Evolutionary conservation across 1,140 invertebrate genomes (phyloP), one percentile per base, ranked within the genome.

Genomic region (Drosophila navojoa): DNA sequence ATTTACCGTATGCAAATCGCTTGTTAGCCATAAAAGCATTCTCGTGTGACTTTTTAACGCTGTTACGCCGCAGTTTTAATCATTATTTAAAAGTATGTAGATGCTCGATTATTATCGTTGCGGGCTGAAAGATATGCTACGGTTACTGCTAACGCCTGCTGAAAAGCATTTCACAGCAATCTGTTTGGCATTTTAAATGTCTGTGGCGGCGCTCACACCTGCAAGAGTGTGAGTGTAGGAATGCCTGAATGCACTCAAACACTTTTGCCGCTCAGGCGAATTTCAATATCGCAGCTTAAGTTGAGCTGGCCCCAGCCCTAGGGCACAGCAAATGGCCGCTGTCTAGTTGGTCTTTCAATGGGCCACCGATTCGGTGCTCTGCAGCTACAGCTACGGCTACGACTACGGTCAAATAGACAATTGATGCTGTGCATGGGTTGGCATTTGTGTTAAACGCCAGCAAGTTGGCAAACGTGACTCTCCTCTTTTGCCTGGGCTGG

Each of bases 161-260:
- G 58, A 82, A 79, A 76, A 64, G 53, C 50, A 69, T 64, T 77
- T 77, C 25, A 9, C 52, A 70, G 47, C 64, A 16, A 22, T 64
- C 72, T 58, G 63, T 45, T 71, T 78, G 54, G 57, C 73, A 68
- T 76, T 72, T 72, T 55, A 75, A 44, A 54, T 27, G 50, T 27
- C 10, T 32, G 25, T 32, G 55, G 10, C 19, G 45, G 27, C 16
- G 44, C 16, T 25, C 53, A 40, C 19, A 15, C 11, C 32, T 25
- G 35, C 35, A 22, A 57, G 49, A 29, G 45, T 61, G 69, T 27
- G 47, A 50, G 60, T 52, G 73, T 64, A 52, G 73, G 63, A 70
- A 76, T 81, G 57, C 63, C 50, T 76, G 79, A 86, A 85, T 87
- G 76, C 81, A 87, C 81, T 81, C 79, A 81, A 86, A 79, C 82